phyloP scores from a whole-genome alignment of 1,140 invertebrate species.

The Trissolcus basalis region DNA sequence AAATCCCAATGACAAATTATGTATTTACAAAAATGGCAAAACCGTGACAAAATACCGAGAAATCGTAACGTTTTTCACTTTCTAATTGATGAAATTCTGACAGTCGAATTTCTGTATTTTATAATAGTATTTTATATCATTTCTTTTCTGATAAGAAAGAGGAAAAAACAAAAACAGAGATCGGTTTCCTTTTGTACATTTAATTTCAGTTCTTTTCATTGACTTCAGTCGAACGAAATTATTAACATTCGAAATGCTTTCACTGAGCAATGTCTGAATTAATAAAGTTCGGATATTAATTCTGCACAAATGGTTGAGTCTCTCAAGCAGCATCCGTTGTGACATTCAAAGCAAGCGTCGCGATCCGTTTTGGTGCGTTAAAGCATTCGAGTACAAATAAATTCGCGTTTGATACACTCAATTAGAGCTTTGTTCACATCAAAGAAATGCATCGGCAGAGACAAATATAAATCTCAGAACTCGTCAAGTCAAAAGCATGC shows the following conservation, averaged over 20 bases:
- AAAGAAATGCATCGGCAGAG: slow-evolving; percentile 27
- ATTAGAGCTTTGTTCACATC: slow-evolving; percentile 36
- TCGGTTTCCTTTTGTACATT: too few species aligned
- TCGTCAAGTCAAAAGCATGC: slow-evolving; percentile 12
- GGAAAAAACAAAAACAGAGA: too few species aligned
- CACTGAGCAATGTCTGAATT: background rate
- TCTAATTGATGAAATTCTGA: too few species aligned
- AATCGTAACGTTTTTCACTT: too few species aligned
- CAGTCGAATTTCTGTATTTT: too few species aligned
- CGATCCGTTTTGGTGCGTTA: slow-evolving; percentile 24
- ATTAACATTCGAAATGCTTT: slow-evolving; percentile 3
- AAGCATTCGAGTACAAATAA: slow-evolving; percentile 44
- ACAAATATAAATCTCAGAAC: slow-evolving; percentile 28
- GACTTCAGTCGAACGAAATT: background rate
- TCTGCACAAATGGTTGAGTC: slow-evolving; percentile 30
- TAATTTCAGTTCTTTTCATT: background rate
- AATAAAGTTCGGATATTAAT: slow-evolving; percentile 37
- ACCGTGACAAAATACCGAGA: too few species aligned
- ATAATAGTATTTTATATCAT: too few species aligned
- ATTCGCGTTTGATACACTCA: slow-evolving; percentile 38
- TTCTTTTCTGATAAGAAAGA: too few species aligned
- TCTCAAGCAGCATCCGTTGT: slow-evolving; percentile 16
- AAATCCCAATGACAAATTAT: too few species aligned
- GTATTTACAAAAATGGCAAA: background rate
- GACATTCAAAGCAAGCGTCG: slow-evolving; percentile 37